Evolutionary conservation across 2,113 vertebrate species (phyloP).

Genomic region (Geococcyx californianus): DNA sequence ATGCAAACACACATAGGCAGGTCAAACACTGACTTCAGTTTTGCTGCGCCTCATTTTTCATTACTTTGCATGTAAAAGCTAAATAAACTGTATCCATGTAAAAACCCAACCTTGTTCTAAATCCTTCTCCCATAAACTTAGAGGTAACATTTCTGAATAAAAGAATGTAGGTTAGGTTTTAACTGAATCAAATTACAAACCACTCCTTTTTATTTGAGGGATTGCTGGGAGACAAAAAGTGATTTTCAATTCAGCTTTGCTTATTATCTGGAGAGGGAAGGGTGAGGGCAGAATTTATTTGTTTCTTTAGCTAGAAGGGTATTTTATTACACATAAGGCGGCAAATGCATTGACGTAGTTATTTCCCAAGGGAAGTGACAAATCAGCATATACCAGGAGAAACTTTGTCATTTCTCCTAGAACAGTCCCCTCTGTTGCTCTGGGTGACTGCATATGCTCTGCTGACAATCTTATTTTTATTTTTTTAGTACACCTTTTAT

Average conservation of each 20-base stretch:
- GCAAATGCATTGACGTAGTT: slow-evolving; percentile 34
- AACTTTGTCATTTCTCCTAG: slow-evolving; percentile 49
- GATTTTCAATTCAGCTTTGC: background rate
- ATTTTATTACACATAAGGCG: slow-evolving; percentile 46
- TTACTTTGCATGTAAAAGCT: background rate
- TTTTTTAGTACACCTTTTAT: background rate
- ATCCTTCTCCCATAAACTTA: background rate
- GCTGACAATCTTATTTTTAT: background rate
- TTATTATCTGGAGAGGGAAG: background rate
- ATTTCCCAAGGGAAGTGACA: slow-evolving; percentile 59
- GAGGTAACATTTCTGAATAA: background rate
- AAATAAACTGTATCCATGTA: background rate
- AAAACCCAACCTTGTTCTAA: background rate
- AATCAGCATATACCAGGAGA: slow-evolving; percentile 42
- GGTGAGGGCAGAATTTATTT: background rate
- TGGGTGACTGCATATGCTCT: slow-evolving; percentile 12
- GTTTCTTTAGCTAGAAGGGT: slow-evolving; percentile 21
- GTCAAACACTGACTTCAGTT: background rate
- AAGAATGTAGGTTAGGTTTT: background rate
- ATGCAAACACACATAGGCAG: rapidly evolving
- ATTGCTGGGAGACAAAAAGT: background rate
- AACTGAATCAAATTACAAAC: background rate
- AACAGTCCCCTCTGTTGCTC: slow-evolving; percentile 38
- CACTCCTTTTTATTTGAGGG: background rate
- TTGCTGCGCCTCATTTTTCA: background rate